phyloP scores from a whole-genome alignment of 2,888 invertebrate genomes.

The Tanypteryx hageni region DNA sequence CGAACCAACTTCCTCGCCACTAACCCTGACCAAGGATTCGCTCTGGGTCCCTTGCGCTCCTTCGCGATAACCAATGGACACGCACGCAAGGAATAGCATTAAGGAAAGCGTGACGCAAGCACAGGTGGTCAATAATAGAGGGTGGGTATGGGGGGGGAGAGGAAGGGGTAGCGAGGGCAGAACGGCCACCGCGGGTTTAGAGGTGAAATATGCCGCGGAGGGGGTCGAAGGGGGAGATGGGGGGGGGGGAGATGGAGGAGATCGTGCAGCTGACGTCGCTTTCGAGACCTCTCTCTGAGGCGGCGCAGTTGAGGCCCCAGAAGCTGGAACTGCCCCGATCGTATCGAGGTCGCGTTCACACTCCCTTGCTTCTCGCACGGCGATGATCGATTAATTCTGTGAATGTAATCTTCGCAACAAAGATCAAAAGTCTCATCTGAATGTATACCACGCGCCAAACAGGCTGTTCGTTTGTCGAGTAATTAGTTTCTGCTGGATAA shows the following conservation, averaged over 20 bases:
- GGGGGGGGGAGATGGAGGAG: background rate
- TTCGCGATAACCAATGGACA: background rate
- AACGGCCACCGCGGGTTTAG: background rate
- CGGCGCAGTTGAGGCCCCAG: too few species aligned
- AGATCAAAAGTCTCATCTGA: too few species aligned
- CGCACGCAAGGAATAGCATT: conserved; percentile 27
- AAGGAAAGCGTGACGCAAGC: conserved; percentile 59
- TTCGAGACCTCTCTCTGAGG: background rate
- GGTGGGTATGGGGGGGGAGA: background rate
- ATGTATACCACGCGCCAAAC: too few species aligned
- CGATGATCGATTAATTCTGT: background rate
- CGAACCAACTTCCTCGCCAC: background rate
- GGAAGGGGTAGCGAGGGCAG: too few species aligned
- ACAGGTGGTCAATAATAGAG: conserved; percentile 22
- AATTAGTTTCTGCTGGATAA: too few species aligned
- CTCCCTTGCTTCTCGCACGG: background rate
- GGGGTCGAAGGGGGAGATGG: background rate
- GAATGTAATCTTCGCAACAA: too few species aligned
- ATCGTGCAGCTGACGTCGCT: background rate
- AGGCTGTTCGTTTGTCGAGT: too few species aligned
- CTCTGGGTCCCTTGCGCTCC: background rate
- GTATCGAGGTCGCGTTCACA: background rate
- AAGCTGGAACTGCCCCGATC: background rate
- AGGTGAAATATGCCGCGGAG: background rate
- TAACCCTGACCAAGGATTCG: background rate